Conservation (phyloP, 2,797 vertebrate species). For the Brotula barbata region DNA sequence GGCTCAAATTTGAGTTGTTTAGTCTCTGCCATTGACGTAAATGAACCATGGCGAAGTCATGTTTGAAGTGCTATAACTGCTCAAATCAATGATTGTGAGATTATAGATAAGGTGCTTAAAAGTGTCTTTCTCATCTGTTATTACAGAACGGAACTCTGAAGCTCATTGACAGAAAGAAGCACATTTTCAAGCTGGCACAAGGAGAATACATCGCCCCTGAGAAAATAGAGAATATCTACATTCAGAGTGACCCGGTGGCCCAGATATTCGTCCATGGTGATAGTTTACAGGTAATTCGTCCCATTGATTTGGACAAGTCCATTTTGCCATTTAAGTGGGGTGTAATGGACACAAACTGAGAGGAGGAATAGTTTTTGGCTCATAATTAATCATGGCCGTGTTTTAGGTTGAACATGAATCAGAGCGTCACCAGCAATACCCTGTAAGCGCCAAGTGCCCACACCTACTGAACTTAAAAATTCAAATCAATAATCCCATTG, state of each 20-base stretch:
- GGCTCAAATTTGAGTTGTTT: background rate
- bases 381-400: no score
- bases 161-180: slow-evolving; percentile 95
- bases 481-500: no score
- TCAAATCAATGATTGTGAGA: background rate
- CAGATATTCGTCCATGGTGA: slow-evolving; percentile 96
- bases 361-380: no score
- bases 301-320: background rate
- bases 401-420: no score
- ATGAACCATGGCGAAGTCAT: background rate
- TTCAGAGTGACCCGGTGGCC: slow-evolving; percentile 85
- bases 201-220: slow-evolving; percentile 99
- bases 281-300: slow-evolving; percentile 87
- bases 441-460: no score
- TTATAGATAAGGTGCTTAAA: background rate
- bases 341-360: no score
- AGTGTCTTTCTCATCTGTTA: background rate
- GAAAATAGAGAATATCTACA: slow-evolving; percentile 93
- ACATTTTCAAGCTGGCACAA: slow-evolving; percentile 98
- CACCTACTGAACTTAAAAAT: no score
- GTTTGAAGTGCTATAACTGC: background rate
- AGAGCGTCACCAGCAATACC: no score
- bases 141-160: slow-evolving; percentile 94
- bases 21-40: no score
- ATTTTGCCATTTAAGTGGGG: no score